These are phyloP conservation scores for Sigmodon hispidus DNA, from an alignment of 2,113 vertebrate genomes.

Conservation along the genomic window DNA sequence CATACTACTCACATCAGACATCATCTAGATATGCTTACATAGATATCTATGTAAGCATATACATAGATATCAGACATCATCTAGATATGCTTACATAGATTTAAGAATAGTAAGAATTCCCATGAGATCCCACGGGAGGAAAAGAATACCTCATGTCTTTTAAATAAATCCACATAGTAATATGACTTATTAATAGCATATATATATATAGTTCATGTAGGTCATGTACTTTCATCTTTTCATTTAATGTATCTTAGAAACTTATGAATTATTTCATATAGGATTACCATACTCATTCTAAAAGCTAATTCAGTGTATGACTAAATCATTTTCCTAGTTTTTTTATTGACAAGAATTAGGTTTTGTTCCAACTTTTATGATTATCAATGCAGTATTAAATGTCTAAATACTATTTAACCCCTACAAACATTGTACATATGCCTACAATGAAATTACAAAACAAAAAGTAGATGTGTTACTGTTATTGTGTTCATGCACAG, in stretches of 20 bases:
- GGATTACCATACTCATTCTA: neutral
- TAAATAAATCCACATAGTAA: neutral
- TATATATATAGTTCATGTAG: too few species aligned
- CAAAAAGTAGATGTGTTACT: neutral
- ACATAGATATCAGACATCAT: neutral
- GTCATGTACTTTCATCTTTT: neutral
- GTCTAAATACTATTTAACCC: neutral
- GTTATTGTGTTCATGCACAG: neutral
- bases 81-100: neutral
- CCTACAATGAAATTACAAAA: neutral
- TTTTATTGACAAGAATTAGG: neutral
- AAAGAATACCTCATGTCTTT: neutral
- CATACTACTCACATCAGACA: neutral
- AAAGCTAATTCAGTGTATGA: neutral
- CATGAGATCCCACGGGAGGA: neutral
- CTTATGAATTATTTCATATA: neutral
- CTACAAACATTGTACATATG: neutral
- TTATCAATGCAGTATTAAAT: neutral
- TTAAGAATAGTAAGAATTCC: neutral
- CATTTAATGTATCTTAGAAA: neutral
- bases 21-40: neutral
- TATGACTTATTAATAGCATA: neutral
- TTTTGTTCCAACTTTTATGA: neutral
- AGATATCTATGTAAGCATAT: too few species aligned
- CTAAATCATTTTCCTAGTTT: neutral